phyloP scores from a whole-genome alignment of 2,113 vertebrate species.

The Enhydra lutris region DNA sequence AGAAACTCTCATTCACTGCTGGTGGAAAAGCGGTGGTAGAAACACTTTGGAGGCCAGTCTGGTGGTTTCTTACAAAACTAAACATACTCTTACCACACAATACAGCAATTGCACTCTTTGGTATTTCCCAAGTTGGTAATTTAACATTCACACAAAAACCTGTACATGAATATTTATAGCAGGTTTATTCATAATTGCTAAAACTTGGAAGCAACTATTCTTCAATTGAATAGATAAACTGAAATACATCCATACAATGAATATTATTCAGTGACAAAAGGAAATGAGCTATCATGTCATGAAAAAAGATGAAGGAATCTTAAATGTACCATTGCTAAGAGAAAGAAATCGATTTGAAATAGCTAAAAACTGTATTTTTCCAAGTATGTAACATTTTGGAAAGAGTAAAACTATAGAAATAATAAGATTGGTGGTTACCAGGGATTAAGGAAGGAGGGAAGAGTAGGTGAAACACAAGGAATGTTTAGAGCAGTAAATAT shows the following conservation, averaged over 20 bases:
- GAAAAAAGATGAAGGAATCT: neutral
- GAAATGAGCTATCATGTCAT: neutral
- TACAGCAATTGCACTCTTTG: neutral
- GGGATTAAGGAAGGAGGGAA: neutral
- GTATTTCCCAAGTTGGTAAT: neutral
- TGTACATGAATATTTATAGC: neutral
- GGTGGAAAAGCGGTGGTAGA: neutral
- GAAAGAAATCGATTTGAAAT: neutral
- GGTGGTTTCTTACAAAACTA: neutral
- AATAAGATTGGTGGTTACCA: neutral
- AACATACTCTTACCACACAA: neutral
- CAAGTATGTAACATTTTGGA: neutral
- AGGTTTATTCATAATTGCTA: neutral
- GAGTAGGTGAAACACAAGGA: neutral
- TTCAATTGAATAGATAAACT: neutral
- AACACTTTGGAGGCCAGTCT: neutral
- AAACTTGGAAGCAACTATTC: neutral
- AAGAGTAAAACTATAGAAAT: neutral
- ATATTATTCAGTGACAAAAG: neutral
- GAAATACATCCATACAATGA: neutral
- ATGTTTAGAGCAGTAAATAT: neutral
- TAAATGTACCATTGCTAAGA: neutral
- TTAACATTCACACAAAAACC: neutral
- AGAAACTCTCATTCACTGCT: neutral
- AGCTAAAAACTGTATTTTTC: neutral